Percentiles rank a stretch among this genome's conserved stretches.
phyloP scores from a whole-genome alignment of 92 coral and sea anemone genomes.

The Plumapathes pennacea region DNA sequence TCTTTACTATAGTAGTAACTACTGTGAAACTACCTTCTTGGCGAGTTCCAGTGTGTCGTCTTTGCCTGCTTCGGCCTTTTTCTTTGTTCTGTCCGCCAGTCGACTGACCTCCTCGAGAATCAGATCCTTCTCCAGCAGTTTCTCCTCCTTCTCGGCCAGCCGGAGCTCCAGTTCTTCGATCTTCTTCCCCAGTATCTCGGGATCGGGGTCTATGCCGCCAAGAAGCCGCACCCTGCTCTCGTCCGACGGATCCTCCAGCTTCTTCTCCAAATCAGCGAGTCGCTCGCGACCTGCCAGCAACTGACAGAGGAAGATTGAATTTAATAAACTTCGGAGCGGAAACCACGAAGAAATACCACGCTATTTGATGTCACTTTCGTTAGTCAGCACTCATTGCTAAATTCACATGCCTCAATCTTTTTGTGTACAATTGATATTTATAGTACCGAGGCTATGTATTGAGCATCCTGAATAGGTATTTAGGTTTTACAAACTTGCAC shows the following conservation, averaged over 20 bases:
- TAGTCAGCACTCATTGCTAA: too few relatives aligned
- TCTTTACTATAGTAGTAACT: too few relatives aligned
- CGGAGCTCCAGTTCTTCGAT: slow-evolving; percentile 94
- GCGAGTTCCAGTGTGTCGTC: slow-evolving; percentile 93
- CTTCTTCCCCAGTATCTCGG: slow-evolving; percentile 87
- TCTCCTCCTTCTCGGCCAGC: slow-evolving; percentile 96
- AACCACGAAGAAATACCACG: too few relatives aligned
- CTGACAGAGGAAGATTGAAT: slow-evolving; percentile 43
- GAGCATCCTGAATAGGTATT: too few relatives aligned
- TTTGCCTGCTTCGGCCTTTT: slow-evolving; percentile 93
- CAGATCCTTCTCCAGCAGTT: slow-evolving; percentile 92
- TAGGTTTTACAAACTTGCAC: too few relatives aligned
- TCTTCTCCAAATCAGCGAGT: slow-evolving; percentile 78
- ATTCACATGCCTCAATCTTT: too few relatives aligned
- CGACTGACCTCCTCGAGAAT: slow-evolving; percentile 96
- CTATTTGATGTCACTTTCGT: too few relatives aligned
- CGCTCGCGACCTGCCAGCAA: slow-evolving; percentile 84
- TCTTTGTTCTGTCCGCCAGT: slow-evolving; percentile 95
- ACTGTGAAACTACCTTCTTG: slow-evolving; percentile 96
- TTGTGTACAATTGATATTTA: too few relatives aligned
- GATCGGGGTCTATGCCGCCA: slow-evolving; percentile 94
- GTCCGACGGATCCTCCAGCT: slow-evolving; percentile 87
- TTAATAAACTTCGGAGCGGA: too few relatives aligned
- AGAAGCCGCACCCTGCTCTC: slow-evolving; percentile 82
- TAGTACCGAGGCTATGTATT: too few relatives aligned